A percentile compares a stretch with the other conserved stretches of the same genome.
Conservation (phyloP, 23 tunicate species). For the Phallusia fumigata region DNA sequence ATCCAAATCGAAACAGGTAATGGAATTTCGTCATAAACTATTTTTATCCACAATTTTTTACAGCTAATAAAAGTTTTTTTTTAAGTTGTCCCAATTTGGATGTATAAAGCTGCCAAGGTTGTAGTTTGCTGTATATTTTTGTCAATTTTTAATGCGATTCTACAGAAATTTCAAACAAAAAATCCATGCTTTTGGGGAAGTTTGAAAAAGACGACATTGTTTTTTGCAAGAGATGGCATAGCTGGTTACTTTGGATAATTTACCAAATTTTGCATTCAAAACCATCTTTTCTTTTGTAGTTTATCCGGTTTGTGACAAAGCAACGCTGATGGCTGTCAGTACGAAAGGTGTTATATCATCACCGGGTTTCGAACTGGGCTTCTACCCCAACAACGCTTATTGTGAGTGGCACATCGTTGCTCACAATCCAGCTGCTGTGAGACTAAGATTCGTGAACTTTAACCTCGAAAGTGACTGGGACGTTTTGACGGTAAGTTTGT, state of each 20-base stretch:
- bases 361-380: neutral
- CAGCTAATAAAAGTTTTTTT: neutral
- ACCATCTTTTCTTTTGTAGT: neutral
- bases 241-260: too few relatives aligned
- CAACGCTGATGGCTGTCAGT: neutral
- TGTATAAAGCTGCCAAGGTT: too few relatives aligned
- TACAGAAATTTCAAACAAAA: too few relatives aligned
- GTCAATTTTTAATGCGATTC: too few relatives aligned
- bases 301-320: neutral
- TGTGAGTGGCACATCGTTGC: slow-evolving; percentile 3
- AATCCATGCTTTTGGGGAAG: too few relatives aligned
- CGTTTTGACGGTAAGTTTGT: neutral
- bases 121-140: too few relatives aligned
- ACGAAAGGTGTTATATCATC: neutral
- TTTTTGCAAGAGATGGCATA: too few relatives aligned
- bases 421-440: neutral
- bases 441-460: neutral
- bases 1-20: neutral
- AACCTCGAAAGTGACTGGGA: neutral
- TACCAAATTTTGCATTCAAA: too few relatives aligned
- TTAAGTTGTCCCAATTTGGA: neutral
- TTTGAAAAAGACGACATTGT: too few relatives aligned
- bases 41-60: neutral
- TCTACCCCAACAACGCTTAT: neutral
- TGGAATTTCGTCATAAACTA: neutral